These are phyloP conservation scores for Neolamprologus ventralis DNA, from an alignment of 2,113 vertebrate genomes.

Conservation along the genomic window DNA sequence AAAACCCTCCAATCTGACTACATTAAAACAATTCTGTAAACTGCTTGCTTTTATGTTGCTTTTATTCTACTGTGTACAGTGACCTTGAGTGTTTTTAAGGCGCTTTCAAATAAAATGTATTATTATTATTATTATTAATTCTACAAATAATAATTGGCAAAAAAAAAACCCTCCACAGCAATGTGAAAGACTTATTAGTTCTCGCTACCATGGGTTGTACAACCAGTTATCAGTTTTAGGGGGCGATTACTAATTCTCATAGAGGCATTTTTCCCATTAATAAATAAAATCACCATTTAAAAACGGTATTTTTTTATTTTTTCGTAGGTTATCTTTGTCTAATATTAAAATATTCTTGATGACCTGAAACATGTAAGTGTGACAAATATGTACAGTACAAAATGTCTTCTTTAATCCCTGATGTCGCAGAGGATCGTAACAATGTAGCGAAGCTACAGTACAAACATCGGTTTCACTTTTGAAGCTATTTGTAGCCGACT, in stretches of 20 bases:
- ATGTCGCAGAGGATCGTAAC: neutral
- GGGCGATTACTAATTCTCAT: neutral
- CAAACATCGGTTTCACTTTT: neutral
- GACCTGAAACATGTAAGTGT: fast-evolving
- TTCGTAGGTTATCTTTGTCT: neutral
- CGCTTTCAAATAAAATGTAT: neutral
- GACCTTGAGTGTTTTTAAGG: fast-evolving
- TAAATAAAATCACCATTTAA: neutral
- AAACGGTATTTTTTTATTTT: fast-evolving
- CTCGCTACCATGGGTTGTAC: neutral
- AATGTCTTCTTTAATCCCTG: neutral
- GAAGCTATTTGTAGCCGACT: neutral
- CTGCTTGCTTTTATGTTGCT: neutral
- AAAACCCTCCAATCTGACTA: neutral
- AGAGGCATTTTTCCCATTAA: neutral
- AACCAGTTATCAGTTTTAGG: neutral
- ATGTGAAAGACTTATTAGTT: neutral
- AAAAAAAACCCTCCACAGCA: neutral
- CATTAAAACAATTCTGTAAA: neutral
- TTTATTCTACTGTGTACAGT: neutral
- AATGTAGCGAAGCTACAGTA: neutral
- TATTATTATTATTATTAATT: neutral
- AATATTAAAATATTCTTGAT: neutral
- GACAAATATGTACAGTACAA: neutral
- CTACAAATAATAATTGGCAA: neutral